Percentiles rank a stretch among this genome's conserved stretches.
Evolutionary conservation across 2,888 invertebrate species (phyloP).

Genomic region (Halictus quadricinctus): DNA sequence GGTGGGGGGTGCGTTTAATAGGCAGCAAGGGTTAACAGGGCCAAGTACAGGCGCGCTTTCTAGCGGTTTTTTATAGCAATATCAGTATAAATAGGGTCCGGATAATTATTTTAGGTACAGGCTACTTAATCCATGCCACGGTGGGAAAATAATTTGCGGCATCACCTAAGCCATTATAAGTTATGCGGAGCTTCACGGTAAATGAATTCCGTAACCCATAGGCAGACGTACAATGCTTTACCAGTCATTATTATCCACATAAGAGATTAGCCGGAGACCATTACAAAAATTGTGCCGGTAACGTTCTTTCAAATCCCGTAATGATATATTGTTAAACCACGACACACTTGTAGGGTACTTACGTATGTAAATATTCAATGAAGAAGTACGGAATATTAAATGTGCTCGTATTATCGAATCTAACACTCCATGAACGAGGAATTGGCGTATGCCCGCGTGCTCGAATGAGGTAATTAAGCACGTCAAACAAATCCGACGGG

Average conservation of each 20-base stretch:
- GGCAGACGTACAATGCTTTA: slow-evolving; percentile 66
- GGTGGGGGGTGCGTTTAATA: slow-evolving; percentile 31
- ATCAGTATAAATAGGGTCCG: slow-evolving; percentile 61
- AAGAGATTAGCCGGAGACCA: slow-evolving; percentile 67
- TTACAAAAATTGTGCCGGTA: slow-evolving; percentile 65
- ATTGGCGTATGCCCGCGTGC: no score
- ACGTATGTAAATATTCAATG: not conserved
- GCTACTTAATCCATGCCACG: slow-evolving; percentile 67
- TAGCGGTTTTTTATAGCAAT: slow-evolving; percentile 62
- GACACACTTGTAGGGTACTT: not conserved
- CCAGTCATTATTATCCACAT: slow-evolving; percentile 72
- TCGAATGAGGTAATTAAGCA: no score
- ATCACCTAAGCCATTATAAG: slow-evolving; percentile 74
- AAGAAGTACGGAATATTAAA: not conserved
- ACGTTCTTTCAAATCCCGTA: slow-evolving; percentile 61
- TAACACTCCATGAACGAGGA: not conserved
- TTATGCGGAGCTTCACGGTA: slow-evolving; percentile 69
- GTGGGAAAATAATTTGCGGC: slow-evolving; percentile 76
- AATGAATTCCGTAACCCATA: slow-evolving; percentile 67
- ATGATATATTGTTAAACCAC: slow-evolving; percentile 58
- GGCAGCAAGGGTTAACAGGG: slow-evolving; percentile 33
- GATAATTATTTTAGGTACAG: slow-evolving; percentile 71
- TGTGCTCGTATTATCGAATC: not conserved
- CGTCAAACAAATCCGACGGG: no score
- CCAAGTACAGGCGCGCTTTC: slow-evolving; percentile 25